phyloP scores from a whole-genome alignment of 2,113 vertebrate species.

The Cnemophilus loriae region DNA sequence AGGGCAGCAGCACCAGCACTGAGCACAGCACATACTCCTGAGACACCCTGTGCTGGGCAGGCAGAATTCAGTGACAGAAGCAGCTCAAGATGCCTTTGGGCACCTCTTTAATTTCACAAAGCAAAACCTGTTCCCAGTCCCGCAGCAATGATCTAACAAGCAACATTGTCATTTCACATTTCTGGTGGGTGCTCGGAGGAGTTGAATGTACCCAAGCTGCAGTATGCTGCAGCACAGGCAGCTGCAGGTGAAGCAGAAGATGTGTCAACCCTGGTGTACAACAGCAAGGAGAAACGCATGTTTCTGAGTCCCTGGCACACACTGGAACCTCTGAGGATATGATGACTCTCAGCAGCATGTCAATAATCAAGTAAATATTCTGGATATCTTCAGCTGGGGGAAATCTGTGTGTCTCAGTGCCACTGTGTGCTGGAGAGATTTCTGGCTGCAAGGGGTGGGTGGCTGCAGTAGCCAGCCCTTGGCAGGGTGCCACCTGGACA shows the following conservation, averaged over 20 bases:
- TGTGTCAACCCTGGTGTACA: neutral
- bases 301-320: neutral
- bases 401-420: neutral
- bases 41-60: neutral
- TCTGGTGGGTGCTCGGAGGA: neutral
- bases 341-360: neutral
- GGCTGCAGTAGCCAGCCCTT: neutral
- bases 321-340: neutral
- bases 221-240: neutral
- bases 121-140: neutral
- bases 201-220: neutral
- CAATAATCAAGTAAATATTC: neutral
- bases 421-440: neutral
- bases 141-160: neutral
- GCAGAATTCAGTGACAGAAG: neutral
- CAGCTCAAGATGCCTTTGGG: neutral
- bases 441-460: rapidly evolving
- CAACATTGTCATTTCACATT: neutral
- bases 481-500: rapidly evolving
- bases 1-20: neutral
- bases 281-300: neutral
- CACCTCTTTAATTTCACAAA: neutral
- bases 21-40: neutral
- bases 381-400: neutral
- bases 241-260: neutral